Evolutionary conservation across 2,888 invertebrate genomes (phyloP).

Genomic region (Steinernema carpocapsae): DNA sequence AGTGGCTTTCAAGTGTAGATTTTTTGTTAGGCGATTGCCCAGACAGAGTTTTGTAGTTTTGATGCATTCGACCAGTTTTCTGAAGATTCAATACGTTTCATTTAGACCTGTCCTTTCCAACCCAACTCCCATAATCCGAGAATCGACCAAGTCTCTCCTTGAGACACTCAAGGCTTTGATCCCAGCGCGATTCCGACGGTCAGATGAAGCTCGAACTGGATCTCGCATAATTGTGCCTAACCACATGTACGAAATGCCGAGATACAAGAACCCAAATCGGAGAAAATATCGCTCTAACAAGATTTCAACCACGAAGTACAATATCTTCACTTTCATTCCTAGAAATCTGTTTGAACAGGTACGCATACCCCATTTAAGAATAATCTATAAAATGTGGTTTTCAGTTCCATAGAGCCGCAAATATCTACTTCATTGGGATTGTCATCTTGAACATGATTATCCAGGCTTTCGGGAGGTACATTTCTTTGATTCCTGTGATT

Average conservation of each 20-base stretch:
- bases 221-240: slow-evolving; percentile 36
- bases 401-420: slow-evolving; percentile 95
- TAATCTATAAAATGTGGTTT: neutral
- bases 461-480: slow-evolving; percentile 54
- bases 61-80: too few relatives aligned
- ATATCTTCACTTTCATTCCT: slow-evolving; percentile 88
- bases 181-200: slow-evolving; percentile 41
- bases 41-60: too few relatives aligned
- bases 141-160: slow-evolving; percentile 55
- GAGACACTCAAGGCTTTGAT: slow-evolving; percentile 49
- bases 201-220: slow-evolving; percentile 17
- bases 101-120: slow-evolving; percentile 54
- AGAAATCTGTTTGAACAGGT: slow-evolving; percentile 87
- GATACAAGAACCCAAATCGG: slow-evolving; percentile 25
- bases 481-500: slow-evolving; percentile 83
- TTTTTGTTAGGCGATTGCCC: too few relatives aligned
- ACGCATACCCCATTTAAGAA: neutral
- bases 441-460: slow-evolving; percentile 94
- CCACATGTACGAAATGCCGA: slow-evolving; percentile 36
- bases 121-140: slow-evolving; percentile 50
- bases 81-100: too few relatives aligned
- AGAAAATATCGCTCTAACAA: slow-evolving; percentile 26
- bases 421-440: slow-evolving; percentile 95
- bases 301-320: slow-evolving; percentile 92
- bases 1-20: too few relatives aligned